These are phyloP conservation scores for Ridgeia piscesae DNA, from an alignment of 1,140 invertebrate species.

Conservation along the genomic window DNA sequence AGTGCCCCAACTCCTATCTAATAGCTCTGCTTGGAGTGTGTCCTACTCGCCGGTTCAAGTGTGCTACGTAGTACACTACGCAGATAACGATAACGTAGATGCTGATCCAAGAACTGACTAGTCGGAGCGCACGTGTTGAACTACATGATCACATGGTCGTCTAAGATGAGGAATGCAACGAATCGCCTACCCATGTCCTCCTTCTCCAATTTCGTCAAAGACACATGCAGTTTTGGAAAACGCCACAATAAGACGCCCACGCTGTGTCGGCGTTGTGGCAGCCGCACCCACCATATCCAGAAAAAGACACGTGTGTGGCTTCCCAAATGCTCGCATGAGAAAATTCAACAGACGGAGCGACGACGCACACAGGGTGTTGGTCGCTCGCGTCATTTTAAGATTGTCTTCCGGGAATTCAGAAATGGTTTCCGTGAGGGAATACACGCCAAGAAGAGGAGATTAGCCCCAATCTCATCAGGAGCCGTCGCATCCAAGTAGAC, in stretches of 20 bases:
- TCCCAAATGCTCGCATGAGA: slow-evolving; percentile 87
- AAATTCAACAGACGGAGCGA: slow-evolving; percentile 97
- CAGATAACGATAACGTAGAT: too few relatives aligned
- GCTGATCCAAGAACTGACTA: too few relatives aligned
- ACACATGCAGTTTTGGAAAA: slow-evolving; percentile 94
- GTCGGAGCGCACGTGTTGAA: too few relatives aligned
- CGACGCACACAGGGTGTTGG: slow-evolving; percentile 99
- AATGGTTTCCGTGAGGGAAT: slow-evolving; percentile 65
- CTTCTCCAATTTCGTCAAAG: background rate
- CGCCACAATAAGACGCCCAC: slow-evolving; percentile 99
- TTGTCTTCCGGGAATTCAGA: slow-evolving; percentile 84
- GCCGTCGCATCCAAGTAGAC: slow-evolving; percentile 8
- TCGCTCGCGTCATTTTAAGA: slow-evolving; percentile 90
- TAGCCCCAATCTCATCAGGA: slow-evolving; percentile 35
- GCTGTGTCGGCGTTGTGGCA: slow-evolving; percentile 93
- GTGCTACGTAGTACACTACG: too few relatives aligned
- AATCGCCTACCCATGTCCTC: background rate
- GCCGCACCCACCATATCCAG: slow-evolving; percentile 97
- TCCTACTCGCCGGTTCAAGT: too few relatives aligned
- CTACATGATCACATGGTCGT: too few relatives aligned
- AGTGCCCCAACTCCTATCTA: too few relatives aligned
- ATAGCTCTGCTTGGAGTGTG: too few relatives aligned
- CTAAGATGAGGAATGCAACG: too few relatives aligned
- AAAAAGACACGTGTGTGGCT: slow-evolving; percentile 96
- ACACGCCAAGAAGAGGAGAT: slow-evolving; percentile 46